Evolutionary conservation across 2,888 invertebrate species (phyloP).

Genomic region (Ditylenchus weischeri): DNA sequence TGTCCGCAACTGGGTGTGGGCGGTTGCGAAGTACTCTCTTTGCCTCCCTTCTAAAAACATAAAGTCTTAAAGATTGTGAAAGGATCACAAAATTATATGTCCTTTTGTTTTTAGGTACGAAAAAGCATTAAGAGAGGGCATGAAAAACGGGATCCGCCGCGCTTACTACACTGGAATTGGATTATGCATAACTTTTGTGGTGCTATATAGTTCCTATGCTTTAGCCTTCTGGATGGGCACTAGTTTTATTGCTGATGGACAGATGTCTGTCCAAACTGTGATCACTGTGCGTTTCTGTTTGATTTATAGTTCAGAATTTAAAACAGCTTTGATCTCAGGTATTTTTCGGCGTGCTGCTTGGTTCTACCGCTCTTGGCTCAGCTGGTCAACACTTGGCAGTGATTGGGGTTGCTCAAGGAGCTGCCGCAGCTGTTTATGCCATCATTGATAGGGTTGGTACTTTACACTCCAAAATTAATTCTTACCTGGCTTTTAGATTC

Average conservation of each 20-base stretch:
- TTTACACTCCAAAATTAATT: background rate
- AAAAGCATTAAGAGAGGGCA: constrained; percentile 24
- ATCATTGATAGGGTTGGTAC: constrained; percentile 61
- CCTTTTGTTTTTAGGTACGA: constrained; percentile 19
- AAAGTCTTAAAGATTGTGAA: background rate
- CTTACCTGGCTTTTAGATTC: background rate
- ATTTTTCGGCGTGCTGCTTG: constrained; percentile 55
- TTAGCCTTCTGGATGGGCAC: constrained; percentile 34
- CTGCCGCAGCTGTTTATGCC: constrained; percentile 67
- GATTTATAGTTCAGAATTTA: background rate
- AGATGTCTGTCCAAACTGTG: constrained; percentile 23
- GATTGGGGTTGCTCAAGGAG: constrained; percentile 75
- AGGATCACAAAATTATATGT: background rate
- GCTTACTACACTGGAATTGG: constrained; percentile 29
- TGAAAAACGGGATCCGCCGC: constrained; percentile 36
- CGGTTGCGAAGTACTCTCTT: too few relatives aligned
- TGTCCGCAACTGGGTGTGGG: too few relatives aligned
- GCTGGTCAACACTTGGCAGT: constrained; percentile 77
- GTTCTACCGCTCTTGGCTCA: constrained; percentile 69
- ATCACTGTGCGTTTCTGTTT: constrained; percentile 60
- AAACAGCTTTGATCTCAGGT: constrained; percentile 32
- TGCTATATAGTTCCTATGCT: constrained; percentile 24
- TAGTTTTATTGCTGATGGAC: constrained; percentile 26
- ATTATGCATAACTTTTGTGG: constrained; percentile 25
- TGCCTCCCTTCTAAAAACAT: too few relatives aligned